Base-by-base conservation (phyloP, 2,888 invertebrate species). In the Synanthedon vespiformis region DNA sequence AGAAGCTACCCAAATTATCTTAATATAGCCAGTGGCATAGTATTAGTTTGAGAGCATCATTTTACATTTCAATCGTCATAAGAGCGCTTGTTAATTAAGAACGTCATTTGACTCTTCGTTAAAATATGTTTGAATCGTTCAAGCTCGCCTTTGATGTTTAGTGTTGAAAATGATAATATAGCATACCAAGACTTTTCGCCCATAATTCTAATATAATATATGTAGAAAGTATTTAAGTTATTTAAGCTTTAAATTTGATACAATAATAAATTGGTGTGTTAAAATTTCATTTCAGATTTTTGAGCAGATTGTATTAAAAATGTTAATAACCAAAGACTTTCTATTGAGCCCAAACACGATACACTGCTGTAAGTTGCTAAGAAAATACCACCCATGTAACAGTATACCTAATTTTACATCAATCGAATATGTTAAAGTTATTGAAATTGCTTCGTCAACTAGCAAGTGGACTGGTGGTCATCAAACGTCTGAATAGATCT, bases 1-100 rank as follows among this genome's bases (percentile, higher is more conserved):
- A 34, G 8, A 34, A 10, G 8, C 34, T 34, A 34, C 34, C 10
- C 34, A 10, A 10, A 10, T 6, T 34, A 34, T 6, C 34, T 10
- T 10, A 34, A 34, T 34, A 34, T 34, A 34, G 2, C 8, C 34
- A 34, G 27, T 2, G 27, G 27, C 2, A 10, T 34, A 48, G 16
- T 48, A 18, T 14, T 16, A 48, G 12, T 48, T 48, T 16, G 16
- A 48, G 22, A 48, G 48, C 48, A 48, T 22, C 58, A 63, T 66
- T 65, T 75, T 70, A 73, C 67, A 71, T 77, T 79, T 78, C 77
- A 72, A 74, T 80, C 73, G 69, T 80, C 73, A 70, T 61, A 67
- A 64, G 64, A 65, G 62, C 57, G 58, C 62, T 62, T 65, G 64
- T 72, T 72, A 78, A 77, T 77, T 80, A 77, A 65, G 61, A 22